These are phyloP conservation scores for Tenualosa ilisha DNA, from an alignment of 2,797 vertebrate genomes.

Conservation along the genomic window DNA sequence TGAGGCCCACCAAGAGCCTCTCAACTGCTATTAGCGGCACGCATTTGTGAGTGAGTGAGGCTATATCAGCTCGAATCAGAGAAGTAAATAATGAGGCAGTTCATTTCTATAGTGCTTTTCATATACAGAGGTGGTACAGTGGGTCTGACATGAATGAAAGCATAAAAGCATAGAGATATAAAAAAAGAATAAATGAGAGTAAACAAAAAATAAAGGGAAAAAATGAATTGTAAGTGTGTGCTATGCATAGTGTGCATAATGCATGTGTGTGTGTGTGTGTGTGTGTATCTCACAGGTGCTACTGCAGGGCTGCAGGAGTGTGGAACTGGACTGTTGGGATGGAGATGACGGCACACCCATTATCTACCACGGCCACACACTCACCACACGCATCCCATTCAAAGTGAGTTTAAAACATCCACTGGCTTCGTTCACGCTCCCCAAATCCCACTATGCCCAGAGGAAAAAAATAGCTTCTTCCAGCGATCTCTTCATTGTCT, in stretches of 20 bases:
- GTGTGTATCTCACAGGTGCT: constrained; percentile 79
- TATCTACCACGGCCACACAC: constrained; percentile 98
- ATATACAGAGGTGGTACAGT: too few relatives aligned
- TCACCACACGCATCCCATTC: constrained; percentile 98
- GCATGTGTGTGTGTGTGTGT: neutral
- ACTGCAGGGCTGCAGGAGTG: constrained; percentile 93
- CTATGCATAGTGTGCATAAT: neutral
- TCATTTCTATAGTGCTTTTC: too few relatives aligned
- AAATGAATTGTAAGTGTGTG: neutral
- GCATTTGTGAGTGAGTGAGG: too few relatives aligned
- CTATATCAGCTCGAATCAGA: too few relatives aligned
- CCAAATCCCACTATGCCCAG: too few relatives aligned
- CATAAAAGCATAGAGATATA: neutral
- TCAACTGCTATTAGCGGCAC: too few relatives aligned
- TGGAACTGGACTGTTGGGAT: constrained; percentile 99
- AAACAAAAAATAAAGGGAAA: too few relatives aligned
- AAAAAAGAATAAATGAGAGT: neutral
- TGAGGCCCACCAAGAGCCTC: constrained; percentile 51
- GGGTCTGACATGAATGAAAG: too few relatives aligned
- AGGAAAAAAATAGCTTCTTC: too few relatives aligned
- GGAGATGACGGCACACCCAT: constrained; percentile 97
- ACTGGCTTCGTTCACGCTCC: neutral
- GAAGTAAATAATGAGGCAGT: too few relatives aligned
- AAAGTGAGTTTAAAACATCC: constrained; percentile 77
- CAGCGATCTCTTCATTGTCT: too few relatives aligned